Base-by-base conservation (phyloP, 2,113 vertebrate genomes). In the Atherinomorus stipes region DNA sequence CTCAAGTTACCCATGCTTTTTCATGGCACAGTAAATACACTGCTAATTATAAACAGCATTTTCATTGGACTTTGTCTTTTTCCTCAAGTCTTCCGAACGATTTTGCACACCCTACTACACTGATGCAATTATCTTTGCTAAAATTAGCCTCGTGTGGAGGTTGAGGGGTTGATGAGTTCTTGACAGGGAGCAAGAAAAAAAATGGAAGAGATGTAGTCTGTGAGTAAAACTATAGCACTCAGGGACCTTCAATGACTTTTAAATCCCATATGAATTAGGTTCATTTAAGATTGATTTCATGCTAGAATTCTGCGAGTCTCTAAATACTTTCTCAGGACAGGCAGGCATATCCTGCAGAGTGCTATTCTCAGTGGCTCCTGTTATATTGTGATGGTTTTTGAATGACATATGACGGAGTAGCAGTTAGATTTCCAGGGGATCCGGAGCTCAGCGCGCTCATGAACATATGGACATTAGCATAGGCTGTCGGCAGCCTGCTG, bases 381-480 rank as follows among this genome's bases (percentile, higher is more conserved):
- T 61, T 57, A 59, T 52, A 28, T 78, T 77, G 75, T 85, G 81
- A 85, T 69, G 51, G 68, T 50, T 62, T 11, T 13, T 82, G 80
- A 78, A 62, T 78, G 76, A 82, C 84, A 73, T 25, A 57, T 76
- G 80, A 82, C 45, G 53, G 81, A 83, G 63, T 38, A 73, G 62
- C 63, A 76, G 54, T 63, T 78, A 71, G 60, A 71, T 58, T 65
- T 85, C 64, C 57, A 67, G 69, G 65, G 69, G 74, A 84, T 81
- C 52, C 49, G 4, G 64, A 67, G 58, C 66, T 2, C 52, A 76
- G 52, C 44, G 80, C 78, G 74, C 56, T n/a, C 18, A 2, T 47
- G 80, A 90, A 84, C 89, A 90, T 89, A 91, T 86, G 90, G 89
- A 81, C 85, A 88, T 91, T 90, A 89, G 74, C 87, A 89, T 89